Evolutionary conservation across 2,888 invertebrate species (phyloP).

Genomic region (Netelia fuscicornis): DNA sequence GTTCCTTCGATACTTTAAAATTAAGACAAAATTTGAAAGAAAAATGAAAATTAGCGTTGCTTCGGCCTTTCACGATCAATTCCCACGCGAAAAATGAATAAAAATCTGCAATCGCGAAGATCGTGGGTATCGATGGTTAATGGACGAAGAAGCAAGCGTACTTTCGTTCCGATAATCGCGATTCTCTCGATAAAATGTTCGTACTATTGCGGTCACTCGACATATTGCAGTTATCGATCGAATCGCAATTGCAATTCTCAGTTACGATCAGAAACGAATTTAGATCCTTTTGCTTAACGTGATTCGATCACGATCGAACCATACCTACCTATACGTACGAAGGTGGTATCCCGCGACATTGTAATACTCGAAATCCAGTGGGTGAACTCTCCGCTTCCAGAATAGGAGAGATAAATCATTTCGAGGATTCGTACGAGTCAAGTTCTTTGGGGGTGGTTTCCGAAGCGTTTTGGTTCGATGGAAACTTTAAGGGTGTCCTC

Average conservation of each 20-base stretch:
- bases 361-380: slow-evolving; percentile 34
- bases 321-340: not conserved
- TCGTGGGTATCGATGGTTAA: too few relatives aligned
- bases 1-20: too few relatives aligned
- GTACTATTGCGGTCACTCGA: slow-evolving; percentile 3
- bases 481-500: not conserved
- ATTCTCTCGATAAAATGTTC: not conserved
- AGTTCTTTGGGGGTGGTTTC: slow-evolving; percentile 21
- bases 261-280: slow-evolving; percentile 40
- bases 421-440: slow-evolving; percentile 19
- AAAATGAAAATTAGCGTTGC: too few relatives aligned
- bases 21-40: too few relatives aligned
- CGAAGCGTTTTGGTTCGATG: not conserved
- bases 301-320: not conserved
- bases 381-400: slow-evolving; percentile 17
- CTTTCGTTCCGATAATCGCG: too few relatives aligned
- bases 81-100: too few relatives aligned
- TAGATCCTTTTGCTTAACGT: slow-evolving; percentile 9
- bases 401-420: slow-evolving; percentile 54
- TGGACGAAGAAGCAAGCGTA: too few relatives aligned
- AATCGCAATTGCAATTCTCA: slow-evolving; percentile 3
- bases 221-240: slow-evolving; percentile 14
- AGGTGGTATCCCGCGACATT: slow-evolving; percentile 2
- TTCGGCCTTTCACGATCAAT: too few relatives aligned
- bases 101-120: too few relatives aligned